Base-by-base conservation (phyloP, 2,888 invertebrate genomes). In the Amorpha juglandis region DNA sequence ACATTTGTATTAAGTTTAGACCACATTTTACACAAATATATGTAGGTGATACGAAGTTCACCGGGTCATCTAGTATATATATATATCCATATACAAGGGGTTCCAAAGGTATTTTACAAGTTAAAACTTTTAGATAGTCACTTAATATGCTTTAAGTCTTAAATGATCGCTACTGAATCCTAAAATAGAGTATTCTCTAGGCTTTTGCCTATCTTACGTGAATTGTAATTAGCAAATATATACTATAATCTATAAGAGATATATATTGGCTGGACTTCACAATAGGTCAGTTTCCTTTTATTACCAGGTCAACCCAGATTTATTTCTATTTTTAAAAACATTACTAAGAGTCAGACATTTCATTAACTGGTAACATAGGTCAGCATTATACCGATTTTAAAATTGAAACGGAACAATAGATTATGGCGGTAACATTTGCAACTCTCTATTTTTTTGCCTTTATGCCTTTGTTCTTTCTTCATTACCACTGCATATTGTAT, bases 321-420 rank as follows among this genome's bases (percentile, higher is more conserved):
- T 9, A 38, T 38, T 9, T 7, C 27, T 27, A 27, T 27, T 27
- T 27, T 6, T 38, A 38, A 38, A 12, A 52, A 52, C 27, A 27
- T 3, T 3, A 4, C 27, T 4, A 52, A 52, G 19, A 51, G 51
- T 6, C 9, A 52, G 14, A 21, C 6, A 27, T 52, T 21, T 14
- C 12, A 4, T 45, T 45, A 1, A 11, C 45, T 14, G 14, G 45
- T 45, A 45, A 45, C 45, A 45, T 14, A 45, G 14, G 14, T 58
- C 19, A 58, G 38, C 19, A 27, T 27, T 27, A 27, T 3, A n/a
- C n/a, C n/a, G 27, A 11, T 38, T 38, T 38, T 58, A 11, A 58
- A 38, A 58, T 38, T 16, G 35, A 38, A 58, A 42, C 14, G n/a
- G 4, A 58, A 42, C 55, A 58, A 58, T 14, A 38, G 19, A 42